These are phyloP conservation scores for Dromius quadrimaculatus DNA, from an alignment of 2,888 invertebrate species.

Conservation along the genomic window DNA sequence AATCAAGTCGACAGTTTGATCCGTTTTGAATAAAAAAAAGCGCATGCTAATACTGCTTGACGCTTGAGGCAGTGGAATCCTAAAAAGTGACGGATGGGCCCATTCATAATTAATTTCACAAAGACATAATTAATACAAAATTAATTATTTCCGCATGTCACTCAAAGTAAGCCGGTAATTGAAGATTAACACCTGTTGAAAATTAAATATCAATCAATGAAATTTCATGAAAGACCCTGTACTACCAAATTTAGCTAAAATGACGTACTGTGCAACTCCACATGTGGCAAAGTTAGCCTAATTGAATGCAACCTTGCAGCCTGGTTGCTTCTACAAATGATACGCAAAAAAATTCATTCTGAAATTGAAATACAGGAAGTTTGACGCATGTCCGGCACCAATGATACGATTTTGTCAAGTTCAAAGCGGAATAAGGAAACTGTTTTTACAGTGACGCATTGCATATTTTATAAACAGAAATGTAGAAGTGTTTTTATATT, in stretches of 20 bases:
- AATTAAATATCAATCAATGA: conserved; percentile 18
- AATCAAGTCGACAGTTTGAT: too few relatives aligned
- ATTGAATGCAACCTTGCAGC: conserved; percentile 30
- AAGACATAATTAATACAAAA: conserved; percentile 4
- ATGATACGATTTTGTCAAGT: conserved; percentile 21
- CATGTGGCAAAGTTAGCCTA: background rate
- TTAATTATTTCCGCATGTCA: conserved; percentile 26
- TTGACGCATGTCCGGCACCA: conserved; percentile 27
- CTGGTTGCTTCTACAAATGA: conserved; percentile 14
- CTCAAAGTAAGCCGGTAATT: conserved; percentile 24
- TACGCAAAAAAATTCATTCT: conserved; percentile 30
- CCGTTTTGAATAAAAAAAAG: too few relatives aligned
- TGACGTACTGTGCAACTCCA: conserved; percentile 9
- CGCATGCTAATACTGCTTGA: too few relatives aligned
- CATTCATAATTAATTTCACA: conserved; percentile 27
- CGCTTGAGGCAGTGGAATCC: too few relatives aligned
- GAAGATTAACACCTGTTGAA: conserved; percentile 21
- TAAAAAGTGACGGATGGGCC: too few relatives aligned
- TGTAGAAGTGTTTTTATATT: too few relatives aligned
- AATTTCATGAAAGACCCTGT: conserved; percentile 13
- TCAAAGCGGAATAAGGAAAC: conserved; percentile 23
- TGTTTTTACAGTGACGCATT: conserved; percentile 2
- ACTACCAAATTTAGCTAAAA: conserved; percentile 27
- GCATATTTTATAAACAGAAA: background rate
- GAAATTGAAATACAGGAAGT: conserved; percentile 33